Percentiles rank a stretch among this genome's conserved stretches.
These are phyloP conservation scores for Gymnorhina tibicen DNA, from an alignment of 2,113 vertebrate species.

Conservation along the genomic window DNA sequence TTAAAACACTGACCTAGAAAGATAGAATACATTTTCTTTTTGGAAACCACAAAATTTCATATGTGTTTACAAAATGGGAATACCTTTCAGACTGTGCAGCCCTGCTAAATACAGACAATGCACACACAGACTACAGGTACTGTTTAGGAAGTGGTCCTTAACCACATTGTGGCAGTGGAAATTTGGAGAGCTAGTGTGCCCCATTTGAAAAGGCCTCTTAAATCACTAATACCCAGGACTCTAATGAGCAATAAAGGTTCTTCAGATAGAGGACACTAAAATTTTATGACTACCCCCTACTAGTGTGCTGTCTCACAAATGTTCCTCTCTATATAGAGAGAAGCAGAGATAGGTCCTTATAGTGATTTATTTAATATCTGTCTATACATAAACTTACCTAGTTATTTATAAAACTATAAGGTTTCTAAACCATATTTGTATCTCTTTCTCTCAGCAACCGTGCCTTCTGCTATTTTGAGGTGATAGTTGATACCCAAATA, in stretches of 20 bases:
- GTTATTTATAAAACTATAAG: slow-evolving; percentile 56
- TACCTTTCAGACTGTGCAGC: background rate
- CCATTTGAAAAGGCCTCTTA: background rate
- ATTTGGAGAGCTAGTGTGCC: background rate
- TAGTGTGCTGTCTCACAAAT: background rate
- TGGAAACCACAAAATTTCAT: background rate
- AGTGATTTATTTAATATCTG: background rate
- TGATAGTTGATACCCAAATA: slow-evolving; percentile 50
- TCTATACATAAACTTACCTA: slow-evolving; percentile 4
- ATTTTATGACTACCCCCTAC: background rate
- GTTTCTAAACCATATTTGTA: slow-evolving; percentile 60
- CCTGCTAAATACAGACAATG: background rate
- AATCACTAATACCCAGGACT: background rate
- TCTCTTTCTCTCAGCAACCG: slow-evolving; percentile 50
- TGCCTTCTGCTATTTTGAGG: slow-evolving; percentile 53
- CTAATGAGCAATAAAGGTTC: background rate
- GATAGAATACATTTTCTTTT: background rate
- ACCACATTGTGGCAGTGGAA: background rate
- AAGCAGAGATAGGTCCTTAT: background rate
- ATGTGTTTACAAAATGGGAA: background rate
- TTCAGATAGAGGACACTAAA: background rate
- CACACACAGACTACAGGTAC: background rate
- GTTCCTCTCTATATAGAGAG: background rate
- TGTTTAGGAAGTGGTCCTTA: background rate
- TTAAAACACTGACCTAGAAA: background rate